Conservation (phyloP, 2,113 vertebrate genomes). For the Dasypus novemcinctus region DNA sequence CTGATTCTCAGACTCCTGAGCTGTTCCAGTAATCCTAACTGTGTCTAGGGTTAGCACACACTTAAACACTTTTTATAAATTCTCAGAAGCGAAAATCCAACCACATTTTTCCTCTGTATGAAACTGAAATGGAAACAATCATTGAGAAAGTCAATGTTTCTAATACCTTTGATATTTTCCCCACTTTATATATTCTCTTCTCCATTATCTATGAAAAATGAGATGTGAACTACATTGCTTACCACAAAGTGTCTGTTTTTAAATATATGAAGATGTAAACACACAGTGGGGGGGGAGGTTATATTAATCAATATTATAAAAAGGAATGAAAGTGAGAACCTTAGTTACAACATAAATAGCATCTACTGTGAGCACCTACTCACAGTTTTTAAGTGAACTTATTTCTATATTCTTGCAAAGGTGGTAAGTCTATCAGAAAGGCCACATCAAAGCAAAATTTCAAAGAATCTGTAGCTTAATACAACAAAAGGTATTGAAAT, state of each 20-base stretch:
- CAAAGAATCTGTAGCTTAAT: neutral
- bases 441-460: neutral
- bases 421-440: neutral
- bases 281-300: neutral
- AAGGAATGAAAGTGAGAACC: neutral
- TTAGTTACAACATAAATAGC: neutral
- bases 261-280: neutral
- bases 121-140: neutral
- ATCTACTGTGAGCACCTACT: too few species aligned
- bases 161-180: neutral
- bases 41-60: neutral
- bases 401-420: neutral
- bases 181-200: neutral
- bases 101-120: neutral
- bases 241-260: neutral
- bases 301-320: neutral
- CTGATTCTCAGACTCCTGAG: neutral
- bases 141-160: neutral
- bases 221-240: neutral
- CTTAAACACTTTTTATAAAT: neutral
- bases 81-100: neutral
- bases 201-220: neutral
- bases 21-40: neutral
- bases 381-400: neutral
- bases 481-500: neutral